Conservation (phyloP, 2,113 vertebrate genomes). For the Perccottus glenii region DNA sequence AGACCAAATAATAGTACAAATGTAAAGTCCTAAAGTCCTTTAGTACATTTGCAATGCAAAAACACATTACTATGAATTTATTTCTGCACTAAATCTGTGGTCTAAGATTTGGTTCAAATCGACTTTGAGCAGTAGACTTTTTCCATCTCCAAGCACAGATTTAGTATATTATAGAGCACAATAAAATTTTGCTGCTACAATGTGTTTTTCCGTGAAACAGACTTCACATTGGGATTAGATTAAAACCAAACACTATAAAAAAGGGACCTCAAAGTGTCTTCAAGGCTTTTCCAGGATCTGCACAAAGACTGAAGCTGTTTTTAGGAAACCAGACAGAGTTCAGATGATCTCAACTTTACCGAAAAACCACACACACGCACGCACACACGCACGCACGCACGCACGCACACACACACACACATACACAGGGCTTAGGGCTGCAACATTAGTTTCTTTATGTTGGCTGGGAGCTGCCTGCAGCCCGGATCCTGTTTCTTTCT, state of each 20-base stretch:
- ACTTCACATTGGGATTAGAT: slow-evolving; percentile 1
- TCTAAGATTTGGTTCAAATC: no score
- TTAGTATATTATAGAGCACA: no score
- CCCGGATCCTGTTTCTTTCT: slow-evolving; percentile 51
- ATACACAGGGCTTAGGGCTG: background rate
- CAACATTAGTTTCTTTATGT: slow-evolving; percentile 35
- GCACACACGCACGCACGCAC: slow-evolving; percentile 26
- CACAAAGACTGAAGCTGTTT: slow-evolving; percentile 40
- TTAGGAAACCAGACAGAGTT: slow-evolving; percentile 31
- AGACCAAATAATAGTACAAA: no score
- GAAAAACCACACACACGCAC: slow-evolving; percentile 24
- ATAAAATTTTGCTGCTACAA: no score
- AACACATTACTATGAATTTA: no score
- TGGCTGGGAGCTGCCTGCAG: slow-evolving; percentile 25
- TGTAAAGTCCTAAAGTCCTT: no score
- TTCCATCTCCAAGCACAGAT: no score
- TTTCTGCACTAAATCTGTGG: no score
- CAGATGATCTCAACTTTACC: slow-evolving; percentile 45
- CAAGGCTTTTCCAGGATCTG: slow-evolving; percentile 29
- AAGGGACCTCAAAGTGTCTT: slow-evolving; percentile 8
- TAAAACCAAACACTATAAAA: background rate
- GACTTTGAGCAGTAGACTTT: no score
- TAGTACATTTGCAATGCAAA: no score
- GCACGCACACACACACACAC: slow-evolving; percentile 15
- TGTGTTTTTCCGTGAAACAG: no score